Conservation (phyloP, 2,888 invertebrate genomes). For the Ephialtes manifestator region DNA sequence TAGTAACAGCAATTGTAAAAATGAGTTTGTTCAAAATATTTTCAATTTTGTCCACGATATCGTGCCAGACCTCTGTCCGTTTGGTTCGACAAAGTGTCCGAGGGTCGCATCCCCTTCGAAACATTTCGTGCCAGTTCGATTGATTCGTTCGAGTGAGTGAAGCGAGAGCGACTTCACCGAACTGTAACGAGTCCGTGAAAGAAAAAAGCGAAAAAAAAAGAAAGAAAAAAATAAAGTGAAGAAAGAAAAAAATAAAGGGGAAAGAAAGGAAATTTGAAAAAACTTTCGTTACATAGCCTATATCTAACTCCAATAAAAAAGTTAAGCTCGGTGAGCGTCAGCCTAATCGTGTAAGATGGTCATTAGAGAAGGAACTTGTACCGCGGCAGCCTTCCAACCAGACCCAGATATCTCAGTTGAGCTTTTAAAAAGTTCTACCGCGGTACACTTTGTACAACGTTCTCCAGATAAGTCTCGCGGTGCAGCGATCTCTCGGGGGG, state of each 20-base stretch:
- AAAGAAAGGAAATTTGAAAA: conserved; percentile 21
- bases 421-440: conserved; percentile 68
- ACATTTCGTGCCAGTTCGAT: conserved; percentile 28
- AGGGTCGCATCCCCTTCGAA: conserved; percentile 20
- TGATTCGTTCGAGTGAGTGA: conserved; percentile 32
- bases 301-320: conserved; percentile 52
- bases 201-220: conserved; percentile 15
- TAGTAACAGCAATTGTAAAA: background rate
- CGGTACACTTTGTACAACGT: conserved; percentile 69
- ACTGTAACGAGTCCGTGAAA: conserved; percentile 39
- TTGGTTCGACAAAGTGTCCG: conserved; percentile 14
- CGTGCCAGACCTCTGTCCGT: conserved; percentile 5
- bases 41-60: background rate
- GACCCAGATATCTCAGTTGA: conserved; percentile 61
- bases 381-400: conserved; percentile 19
- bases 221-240: too few relatives aligned
- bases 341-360: conserved; percentile 70
- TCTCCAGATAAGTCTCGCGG: conserved; percentile 69
- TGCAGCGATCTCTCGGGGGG: conserved; percentile 63
- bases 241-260: background rate
- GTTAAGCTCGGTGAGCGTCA: conserved; percentile 42
- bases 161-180: conserved; percentile 26
- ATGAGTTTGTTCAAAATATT: background rate
- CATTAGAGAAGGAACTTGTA: conserved; percentile 65
- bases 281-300: conserved; percentile 41